Evolutionary conservation across 2,797 vertebrate species (phyloP), one percentile per base, ranked within the genome.

Genomic region (Protosalanx chinensis): DNA sequence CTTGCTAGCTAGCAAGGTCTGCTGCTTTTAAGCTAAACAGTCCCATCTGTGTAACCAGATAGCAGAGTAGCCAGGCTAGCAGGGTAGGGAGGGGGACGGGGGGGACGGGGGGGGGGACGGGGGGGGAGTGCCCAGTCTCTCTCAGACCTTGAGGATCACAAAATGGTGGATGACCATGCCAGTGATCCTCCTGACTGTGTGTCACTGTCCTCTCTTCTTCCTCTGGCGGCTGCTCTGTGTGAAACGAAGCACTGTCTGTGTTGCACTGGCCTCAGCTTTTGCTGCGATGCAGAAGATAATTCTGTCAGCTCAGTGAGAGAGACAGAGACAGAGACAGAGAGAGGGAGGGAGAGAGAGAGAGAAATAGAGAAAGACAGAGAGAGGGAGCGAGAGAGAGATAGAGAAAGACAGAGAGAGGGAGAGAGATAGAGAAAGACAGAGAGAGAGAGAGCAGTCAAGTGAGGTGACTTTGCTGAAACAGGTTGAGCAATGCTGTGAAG

Each of bases 201-300:
- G 85, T 88, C 85, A 80, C 88, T 74, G 86, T 88, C 87, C 90
- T 65, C 41, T 67, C 62, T 63, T 46, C 61, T 63, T 18, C 46
- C 88, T 84, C 87, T 89, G 88, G 90, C 41, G 10, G 88, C 84
- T 84, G 84, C 84, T 87, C 88, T 93, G 88, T 77, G 86, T 93
- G 95, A 96, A 96, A 94, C 93, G 93, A 94, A 95, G 94, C 92
- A 93, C 89, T 94, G 20, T 92, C 90, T 95, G 94, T 93, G 87
- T 91, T 94, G 94, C 93, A 88, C 90, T 94, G 94, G 94, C 93
- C 91, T 13, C 89, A 93, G 93, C 92, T 92, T 95, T 93, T 90
- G 90, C 94, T 94, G 93, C 96, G 96, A 97, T 95, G 94, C 93
- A 95, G 95, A 91, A 97, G 95, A 97, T 96, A 95, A 97, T 95